Base-by-base conservation (phyloP, 1,140 invertebrate genomes). In the honey bee (Apis mellifera) region DNA sequence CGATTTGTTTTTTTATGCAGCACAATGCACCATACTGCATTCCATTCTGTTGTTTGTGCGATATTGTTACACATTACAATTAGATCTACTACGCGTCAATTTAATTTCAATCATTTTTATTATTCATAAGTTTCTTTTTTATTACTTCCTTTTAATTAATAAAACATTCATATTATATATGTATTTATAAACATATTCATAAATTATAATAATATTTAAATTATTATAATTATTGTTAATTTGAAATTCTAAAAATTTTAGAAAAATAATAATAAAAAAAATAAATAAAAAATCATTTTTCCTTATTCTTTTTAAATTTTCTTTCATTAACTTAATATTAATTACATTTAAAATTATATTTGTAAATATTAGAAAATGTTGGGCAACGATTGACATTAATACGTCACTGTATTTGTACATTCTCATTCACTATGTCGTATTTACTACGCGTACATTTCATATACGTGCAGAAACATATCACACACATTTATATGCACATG, bases 11-110 rank as follows among this genome's bases (percentile, higher is more conserved):
- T 82, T 75, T 83, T 86, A 88, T 89, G 73, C 86, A 76, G 69
- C 76, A 65, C 76, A 59, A 81, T 80, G n/a, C 78, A 80, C 64
- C 50, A 65, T 79, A 52, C 71, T 71, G 89, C 88, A 92, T 92
- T 92, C 90, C 86, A 83, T 70, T 81, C 81, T 80, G 73, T 84
- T 87, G 86, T 83, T 86, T 76, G 64, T 82, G 80, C 72, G 86
- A 89, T 89, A 89, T 88, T 64, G 60, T 78, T 64, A 72, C n/a
- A 60, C 65, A 84, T 88, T 62, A 79, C 48, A 84, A 88, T 89
- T 76, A 88, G 86, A 69, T 86, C 21, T 88, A 76, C 59, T 88
- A 26, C 81, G 86, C 86, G 17, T 62, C n/a, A 64, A 81, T 70
- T 70, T 72, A 15, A 48, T 26, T 54, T 74, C 21, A 59, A 8